These are phyloP conservation scores for Epiblema foenella DNA, from an alignment of 2,888 invertebrate species.

Conservation along the genomic window DNA sequence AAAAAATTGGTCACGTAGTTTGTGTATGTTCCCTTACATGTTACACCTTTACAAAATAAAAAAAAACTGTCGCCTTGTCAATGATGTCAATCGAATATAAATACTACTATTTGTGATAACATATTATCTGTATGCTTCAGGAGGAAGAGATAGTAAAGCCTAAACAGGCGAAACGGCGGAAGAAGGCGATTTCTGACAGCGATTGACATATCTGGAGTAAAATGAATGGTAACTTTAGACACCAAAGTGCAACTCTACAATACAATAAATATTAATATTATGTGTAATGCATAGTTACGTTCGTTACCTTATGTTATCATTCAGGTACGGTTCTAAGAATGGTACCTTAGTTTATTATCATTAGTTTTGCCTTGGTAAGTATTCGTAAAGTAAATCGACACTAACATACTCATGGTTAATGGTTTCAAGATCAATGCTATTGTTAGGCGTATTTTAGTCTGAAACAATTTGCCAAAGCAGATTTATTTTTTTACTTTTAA, in stretches of 20 bases:
- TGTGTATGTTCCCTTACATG: too few species aligned
- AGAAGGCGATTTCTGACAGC: conserved; percentile 96
- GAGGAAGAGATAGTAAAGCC: conserved; percentile 96
- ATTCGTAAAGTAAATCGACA: conserved; percentile 33
- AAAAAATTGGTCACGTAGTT: too few species aligned
- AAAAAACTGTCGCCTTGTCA: too few species aligned
- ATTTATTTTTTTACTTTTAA: neutral
- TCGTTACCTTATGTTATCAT: conserved; percentile 62
- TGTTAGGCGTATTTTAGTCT: conserved; percentile 1
- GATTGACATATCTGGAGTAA: conserved; percentile 89
- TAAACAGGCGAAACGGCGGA: conserved; percentile 95
- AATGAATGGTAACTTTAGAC: conserved; percentile 75
- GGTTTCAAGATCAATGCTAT: conserved; percentile 20
- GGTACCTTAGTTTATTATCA: conserved; percentile 63
- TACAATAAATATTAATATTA: conserved; percentile 72
- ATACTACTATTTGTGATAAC: neutral
- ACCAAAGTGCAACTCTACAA: conserved; percentile 84
- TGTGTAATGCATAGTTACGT: conserved; percentile 61
- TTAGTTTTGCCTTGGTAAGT: conserved; percentile 53
- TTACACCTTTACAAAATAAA: neutral
- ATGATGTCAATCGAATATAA: too few species aligned
- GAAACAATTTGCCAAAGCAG: neutral
- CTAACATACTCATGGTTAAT: conserved; percentile 32
- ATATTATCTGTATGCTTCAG: conserved; percentile 75
- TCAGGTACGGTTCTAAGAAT: conserved; percentile 75